These are phyloP conservation scores for Pogona vitticeps DNA, from an alignment of 2,113 vertebrate species.

Conservation along the genomic window DNA sequence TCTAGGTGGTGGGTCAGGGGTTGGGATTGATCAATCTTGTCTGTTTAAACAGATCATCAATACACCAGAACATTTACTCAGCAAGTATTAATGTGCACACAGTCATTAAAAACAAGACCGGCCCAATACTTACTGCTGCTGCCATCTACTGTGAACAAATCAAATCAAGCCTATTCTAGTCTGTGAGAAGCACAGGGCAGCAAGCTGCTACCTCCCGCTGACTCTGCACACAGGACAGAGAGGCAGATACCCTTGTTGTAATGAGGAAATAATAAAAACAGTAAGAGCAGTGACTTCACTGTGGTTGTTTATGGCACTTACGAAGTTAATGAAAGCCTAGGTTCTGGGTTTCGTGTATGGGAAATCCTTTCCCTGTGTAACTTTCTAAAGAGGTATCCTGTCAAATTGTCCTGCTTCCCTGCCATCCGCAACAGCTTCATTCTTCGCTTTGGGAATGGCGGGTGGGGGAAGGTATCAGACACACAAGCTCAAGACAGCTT, in stretches of 20 bases:
- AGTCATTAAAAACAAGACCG: neutral
- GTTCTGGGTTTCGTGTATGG: neutral
- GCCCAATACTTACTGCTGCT: constrained; percentile 23
- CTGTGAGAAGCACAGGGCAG: neutral
- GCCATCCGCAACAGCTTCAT: neutral
- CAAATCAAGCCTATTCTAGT: neutral
- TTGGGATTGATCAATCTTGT: too few relatives aligned
- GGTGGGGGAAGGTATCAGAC: neutral
- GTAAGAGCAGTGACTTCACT: too few relatives aligned
- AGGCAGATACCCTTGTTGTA: too few relatives aligned
- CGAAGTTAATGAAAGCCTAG: neutral
- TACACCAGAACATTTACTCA: neutral
- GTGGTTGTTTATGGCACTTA: too few relatives aligned
- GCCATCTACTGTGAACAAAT: constrained; percentile 34
- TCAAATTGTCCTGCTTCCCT: neutral
- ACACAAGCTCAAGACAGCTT: neutral
- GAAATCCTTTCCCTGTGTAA: neutral
- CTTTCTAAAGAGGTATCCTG: too few relatives aligned
- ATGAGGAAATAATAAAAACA: neutral
- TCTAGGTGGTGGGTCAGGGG: neutral
- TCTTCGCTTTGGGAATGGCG: neutral
- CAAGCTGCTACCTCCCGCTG: neutral
- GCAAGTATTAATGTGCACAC: neutral
- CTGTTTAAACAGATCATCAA: neutral
- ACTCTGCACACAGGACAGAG: neutral